Evolutionary conservation across 2,113 vertebrate species (phyloP).

Genomic region (Elanus axillaris): DNA sequence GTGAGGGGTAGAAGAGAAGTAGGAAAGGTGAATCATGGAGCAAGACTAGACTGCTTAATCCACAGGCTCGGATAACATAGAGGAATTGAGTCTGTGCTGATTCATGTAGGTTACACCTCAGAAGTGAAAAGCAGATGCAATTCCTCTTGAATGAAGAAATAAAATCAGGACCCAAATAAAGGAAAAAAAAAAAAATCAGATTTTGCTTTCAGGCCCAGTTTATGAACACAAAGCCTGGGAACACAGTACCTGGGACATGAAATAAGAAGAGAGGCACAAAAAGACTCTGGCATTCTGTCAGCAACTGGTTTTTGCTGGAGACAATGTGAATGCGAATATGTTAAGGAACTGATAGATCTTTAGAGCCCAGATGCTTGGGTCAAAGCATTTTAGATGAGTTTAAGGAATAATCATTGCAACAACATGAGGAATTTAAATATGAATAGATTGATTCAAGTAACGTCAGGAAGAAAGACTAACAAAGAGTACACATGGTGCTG

Average conservation of each 20-base stretch:
- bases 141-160: not conserved
- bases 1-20: not conserved
- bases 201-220: not conserved
- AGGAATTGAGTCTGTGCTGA: not conserved
- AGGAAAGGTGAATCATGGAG: not conserved
- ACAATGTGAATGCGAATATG: not conserved
- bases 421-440: not conserved
- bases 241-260: not conserved
- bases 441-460: not conserved
- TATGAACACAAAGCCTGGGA: not conserved
- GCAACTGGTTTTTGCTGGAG: not conserved
- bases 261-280: not conserved
- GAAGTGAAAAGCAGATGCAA: not conserved
- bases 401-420: not conserved
- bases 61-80: not conserved
- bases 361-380: not conserved
- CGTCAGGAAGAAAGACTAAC: not conserved
- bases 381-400: not conserved
- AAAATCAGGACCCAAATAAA: not conserved
- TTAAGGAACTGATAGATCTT: not conserved
- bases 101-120: not conserved
- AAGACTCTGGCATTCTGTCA: not conserved
- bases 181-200: not conserved
- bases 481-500: accelerated
- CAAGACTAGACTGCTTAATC: not conserved